Evolutionary conservation across 2,888 invertebrate species (phyloP), one percentile per base, ranked within the genome.

Genomic region (Heliconius ethilla): DNA sequence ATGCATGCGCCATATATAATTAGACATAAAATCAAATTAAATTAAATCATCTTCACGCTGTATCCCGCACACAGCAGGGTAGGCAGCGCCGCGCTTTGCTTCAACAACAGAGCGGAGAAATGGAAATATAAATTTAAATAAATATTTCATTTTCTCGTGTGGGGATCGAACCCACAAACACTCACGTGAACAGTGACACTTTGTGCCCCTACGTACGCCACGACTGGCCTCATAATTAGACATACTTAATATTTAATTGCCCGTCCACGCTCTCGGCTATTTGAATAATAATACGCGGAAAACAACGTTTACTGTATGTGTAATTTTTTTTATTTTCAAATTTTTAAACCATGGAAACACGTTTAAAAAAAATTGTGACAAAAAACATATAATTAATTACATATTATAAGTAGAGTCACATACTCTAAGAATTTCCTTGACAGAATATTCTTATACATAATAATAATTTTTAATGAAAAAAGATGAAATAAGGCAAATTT

Each of bases 221-320:
- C 7, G 7, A 33, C 33, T 40, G 40, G 40, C 11, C 0, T 40
- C 7, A 40, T 63, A 63, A 63, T 63, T 27, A 63, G 27, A 27
- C 27, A 27, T 63, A 67, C 25, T 37, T 40, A 7, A 67, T 25
- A 67, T 67, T 67, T 40, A 37, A 37, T 25, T n/a, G n/a, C 40
- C 2, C 5, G 40, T 37, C 10, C 40, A n/a, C n/a, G 13, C n/a
- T 67, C 67, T 40, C 40, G 40, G 25, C 67, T 67, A 40, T 25
- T 13, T n/a, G n/a, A 67, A 67, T 25, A 67, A 67, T 22, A 40
- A 67, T 4, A 67, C n/a, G n/a, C 37, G 37, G 40, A 67, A 67
- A 67, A 37, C n/a, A 22, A 66, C n/a, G 22, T 33, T 22, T 1
- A 22, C 7, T 66, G 15, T 66, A 33, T 66, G 18, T 7, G 51